Base-by-base conservation (phyloP, 2,113 vertebrate genomes). In the Sylvietta virens region DNA sequence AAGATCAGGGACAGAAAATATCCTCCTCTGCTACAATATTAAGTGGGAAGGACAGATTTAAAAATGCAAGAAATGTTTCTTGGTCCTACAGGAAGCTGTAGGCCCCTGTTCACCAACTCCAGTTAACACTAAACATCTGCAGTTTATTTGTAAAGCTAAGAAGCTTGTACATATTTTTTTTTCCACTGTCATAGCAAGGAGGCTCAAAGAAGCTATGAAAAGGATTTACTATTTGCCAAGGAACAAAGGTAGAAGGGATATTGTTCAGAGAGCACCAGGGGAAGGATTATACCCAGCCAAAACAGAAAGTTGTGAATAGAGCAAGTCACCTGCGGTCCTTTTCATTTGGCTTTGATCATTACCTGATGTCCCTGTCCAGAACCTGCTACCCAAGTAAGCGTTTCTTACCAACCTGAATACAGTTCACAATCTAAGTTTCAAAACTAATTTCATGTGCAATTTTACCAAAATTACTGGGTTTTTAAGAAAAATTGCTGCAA, bases 1-100 rank as follows among this genome's bases (percentile, higher is more conserved):
- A 92, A 92, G 86, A 95, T 81, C 53, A 81, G 56, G 31, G 51
- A 22, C 67, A 91, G 40, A 81, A 90, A 92, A 91, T 15, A 87
- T 7, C 33, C 42, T 83, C 39, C 71, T 92, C 67, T 77, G 76
- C 86, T 64, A 56, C 70, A 73, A 28, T 14, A 48, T 62, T n/a
- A 85, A 78, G n/a, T n/a, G n/a, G 35, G 67, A 92, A 94, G 67
- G 20, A 42, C 35, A 60, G 51, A 78, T 64, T 64, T 71, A 21
- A 81, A 62, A 86, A 70, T 8, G 21, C 58, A 92, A 93, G 19
- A 76, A 92, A 54, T 7, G 28, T 57, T 96, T 45, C 48, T 64
- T 35, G 70, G 58, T 54, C 39, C 50, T 47, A n/a, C 13, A 50
- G 42, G 65, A 24, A 86, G 10, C 51, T 64, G 47, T 24, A 54